Conservation (phyloP, 2,888 invertebrate species). For the Calameuta filiformis region DNA sequence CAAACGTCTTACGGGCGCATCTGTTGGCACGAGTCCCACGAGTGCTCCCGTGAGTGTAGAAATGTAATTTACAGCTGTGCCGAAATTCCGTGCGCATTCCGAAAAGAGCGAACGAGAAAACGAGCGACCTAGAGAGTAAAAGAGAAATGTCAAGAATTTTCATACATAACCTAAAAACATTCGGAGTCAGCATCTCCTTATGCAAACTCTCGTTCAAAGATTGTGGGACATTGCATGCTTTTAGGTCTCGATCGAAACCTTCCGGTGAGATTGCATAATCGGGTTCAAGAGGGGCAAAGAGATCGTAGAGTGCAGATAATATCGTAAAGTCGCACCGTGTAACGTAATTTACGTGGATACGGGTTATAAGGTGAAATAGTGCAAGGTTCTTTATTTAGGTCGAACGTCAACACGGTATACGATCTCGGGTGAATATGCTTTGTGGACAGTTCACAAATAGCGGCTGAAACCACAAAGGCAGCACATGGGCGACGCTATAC, state of each 20-base stretch:
- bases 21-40: neutral
- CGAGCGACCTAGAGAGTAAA: neutral
- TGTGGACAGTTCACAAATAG: conserved; percentile 49
- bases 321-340: neutral
- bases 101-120: neutral
- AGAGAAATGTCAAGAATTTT: neutral
- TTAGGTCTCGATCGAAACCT: neutral
- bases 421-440: conserved; percentile 45
- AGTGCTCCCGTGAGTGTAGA: neutral
- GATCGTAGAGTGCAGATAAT: neutral
- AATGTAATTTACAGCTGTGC: neutral
- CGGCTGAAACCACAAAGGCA: conserved; percentile 42
- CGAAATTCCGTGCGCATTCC: neutral
- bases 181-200: neutral
- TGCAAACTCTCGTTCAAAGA: neutral
- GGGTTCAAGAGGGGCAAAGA: neutral
- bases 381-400: conserved; percentile 52
- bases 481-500: conserved; percentile 11
- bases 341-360: conserved; percentile 31
- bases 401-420: conserved; percentile 44
- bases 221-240: neutral
- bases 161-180: neutral
- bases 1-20: neutral
- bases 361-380: conserved; percentile 27
- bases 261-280: neutral